These are phyloP conservation scores for Agonopterix heracliana DNA, from an alignment of 2,888 invertebrate species.

Conservation along the genomic window DNA sequence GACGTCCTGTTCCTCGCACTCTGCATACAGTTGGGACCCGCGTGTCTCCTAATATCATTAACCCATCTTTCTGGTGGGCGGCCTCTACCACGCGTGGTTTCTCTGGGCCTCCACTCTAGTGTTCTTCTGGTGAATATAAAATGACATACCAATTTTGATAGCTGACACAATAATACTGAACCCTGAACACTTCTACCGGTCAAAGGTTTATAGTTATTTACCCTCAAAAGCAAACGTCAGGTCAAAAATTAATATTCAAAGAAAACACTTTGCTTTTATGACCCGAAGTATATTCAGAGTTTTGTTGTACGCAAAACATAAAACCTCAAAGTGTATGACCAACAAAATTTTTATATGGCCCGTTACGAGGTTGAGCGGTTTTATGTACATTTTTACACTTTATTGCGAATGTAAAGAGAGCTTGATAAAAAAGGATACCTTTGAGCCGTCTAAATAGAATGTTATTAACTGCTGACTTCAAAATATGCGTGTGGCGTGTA, in stretches of 20 bases:
- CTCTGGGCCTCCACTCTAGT: too few species aligned
- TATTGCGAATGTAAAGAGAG: constrained; percentile 24
- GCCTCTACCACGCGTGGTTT: too few species aligned
- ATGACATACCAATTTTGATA: too few species aligned
- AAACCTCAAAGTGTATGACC: constrained; percentile 8
- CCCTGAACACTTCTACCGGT: too few species aligned
- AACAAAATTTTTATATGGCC: constrained; percentile 28
- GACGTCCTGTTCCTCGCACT: too few species aligned
- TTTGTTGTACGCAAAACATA: not conserved
- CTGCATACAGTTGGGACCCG: too few species aligned
- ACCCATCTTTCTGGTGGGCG: too few species aligned
- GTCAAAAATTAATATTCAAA: not conserved
- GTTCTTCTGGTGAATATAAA: too few species aligned
- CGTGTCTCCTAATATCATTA: too few species aligned
- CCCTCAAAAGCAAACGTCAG: not conserved
- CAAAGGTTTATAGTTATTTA: too few species aligned
- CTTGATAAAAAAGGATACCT: constrained; percentile 3
- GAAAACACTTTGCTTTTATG: constrained; percentile 13
- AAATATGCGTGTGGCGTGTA: too few species aligned
- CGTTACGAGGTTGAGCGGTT: constrained; percentile 27
- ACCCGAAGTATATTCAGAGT: constrained; percentile 6
- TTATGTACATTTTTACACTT: constrained; percentile 31
- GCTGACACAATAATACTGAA: too few species aligned
- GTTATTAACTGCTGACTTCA: not conserved
- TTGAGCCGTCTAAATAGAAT: constrained; percentile 15